These are phyloP conservation scores for Halichoeres trimaculatus DNA, from an alignment of 2,113 vertebrate genomes.

Conservation along the genomic window DNA sequence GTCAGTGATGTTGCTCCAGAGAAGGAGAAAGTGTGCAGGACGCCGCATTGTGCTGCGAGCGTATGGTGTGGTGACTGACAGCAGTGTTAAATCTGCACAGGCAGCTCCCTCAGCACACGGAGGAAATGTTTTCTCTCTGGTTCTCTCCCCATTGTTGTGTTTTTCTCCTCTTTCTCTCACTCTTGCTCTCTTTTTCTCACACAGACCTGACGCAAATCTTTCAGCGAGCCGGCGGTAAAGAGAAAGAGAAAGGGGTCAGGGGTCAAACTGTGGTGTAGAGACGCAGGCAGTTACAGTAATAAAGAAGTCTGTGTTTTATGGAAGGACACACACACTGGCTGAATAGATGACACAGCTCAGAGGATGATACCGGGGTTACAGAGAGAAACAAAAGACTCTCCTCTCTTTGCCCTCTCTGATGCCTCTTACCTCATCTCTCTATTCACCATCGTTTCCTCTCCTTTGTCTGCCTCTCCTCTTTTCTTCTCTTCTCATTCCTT, in stretches of 20 bases:
- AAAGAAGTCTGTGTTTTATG: slow-evolving; percentile 33
- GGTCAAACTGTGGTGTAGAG: slow-evolving; percentile 22
- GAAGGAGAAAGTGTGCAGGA: slow-evolving; percentile 45
- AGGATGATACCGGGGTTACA: slow-evolving; percentile 14
- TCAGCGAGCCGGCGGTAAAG: slow-evolving; percentile 6
- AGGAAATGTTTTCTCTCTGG: slow-evolving; percentile 63
- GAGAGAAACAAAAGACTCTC: slow-evolving; percentile 12
- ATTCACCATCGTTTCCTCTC: not conserved
- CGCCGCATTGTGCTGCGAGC: slow-evolving; percentile 39
- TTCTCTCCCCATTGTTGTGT: slow-evolving; percentile 54
- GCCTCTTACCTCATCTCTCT: not conserved
- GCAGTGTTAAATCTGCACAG: slow-evolving; percentile 54
- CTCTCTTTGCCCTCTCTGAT: not conserved
- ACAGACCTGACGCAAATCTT: slow-evolving; percentile 32
- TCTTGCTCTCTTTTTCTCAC: slow-evolving; percentile 17
- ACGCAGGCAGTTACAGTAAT: slow-evolving; percentile 31
- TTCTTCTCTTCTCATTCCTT: not conserved
- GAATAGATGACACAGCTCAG: not conserved
- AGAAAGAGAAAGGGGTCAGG: not conserved
- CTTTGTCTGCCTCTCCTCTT: not conserved
- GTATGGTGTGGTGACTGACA: slow-evolving; percentile 59
- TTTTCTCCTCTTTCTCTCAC: slow-evolving; percentile 17
- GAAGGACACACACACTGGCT: slow-evolving; percentile 6
- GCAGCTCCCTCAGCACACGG: slow-evolving; percentile 64
- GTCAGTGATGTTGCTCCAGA: slow-evolving; percentile 44